Evolutionary conservation across 2,888 invertebrate species (phyloP).

Genomic region (Sialis fuliginosa): DNA sequence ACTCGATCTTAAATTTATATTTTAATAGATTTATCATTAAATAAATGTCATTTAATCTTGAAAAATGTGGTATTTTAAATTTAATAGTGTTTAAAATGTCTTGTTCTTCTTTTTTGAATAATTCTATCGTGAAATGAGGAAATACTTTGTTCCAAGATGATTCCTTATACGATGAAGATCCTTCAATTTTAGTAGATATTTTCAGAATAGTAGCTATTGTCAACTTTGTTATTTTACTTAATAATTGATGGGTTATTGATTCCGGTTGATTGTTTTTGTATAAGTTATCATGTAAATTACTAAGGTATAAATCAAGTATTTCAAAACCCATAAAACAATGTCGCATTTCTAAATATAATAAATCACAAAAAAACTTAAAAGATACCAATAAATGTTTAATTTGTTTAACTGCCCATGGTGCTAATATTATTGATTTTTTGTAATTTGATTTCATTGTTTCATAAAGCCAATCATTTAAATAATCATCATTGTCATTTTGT

Average conservation of each 20-base stretch:
- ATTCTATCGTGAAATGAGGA: not conserved
- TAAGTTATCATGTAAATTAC: not conserved
- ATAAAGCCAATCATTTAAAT: conserved; percentile 3
- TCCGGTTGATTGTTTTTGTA: not conserved
- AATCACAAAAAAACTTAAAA: not conserved
- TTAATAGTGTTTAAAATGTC: not conserved
- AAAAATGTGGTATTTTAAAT: not conserved
- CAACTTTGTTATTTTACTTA: not conserved
- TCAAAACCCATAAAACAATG: not conserved
- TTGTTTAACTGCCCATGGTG: not conserved
- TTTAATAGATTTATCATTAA: not conserved
- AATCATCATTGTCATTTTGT: not conserved
- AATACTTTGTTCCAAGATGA: not conserved
- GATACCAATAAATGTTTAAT: not conserved
- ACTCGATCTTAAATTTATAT: not conserved
- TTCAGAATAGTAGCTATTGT: not conserved
- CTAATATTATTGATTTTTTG: conserved; percentile 1
- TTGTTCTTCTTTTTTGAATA: not conserved
- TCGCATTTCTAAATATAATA: not conserved
- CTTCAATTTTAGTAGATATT: not conserved
- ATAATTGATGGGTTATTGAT: not conserved
- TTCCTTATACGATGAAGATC: not conserved
- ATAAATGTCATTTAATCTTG: not conserved
- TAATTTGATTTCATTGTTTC: not conserved
- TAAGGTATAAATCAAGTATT: conserved; percentile 1